Evolutionary conservation across 2,888 invertebrate genomes (phyloP).

Genomic region (Meiosimyza platycephala): DNA sequence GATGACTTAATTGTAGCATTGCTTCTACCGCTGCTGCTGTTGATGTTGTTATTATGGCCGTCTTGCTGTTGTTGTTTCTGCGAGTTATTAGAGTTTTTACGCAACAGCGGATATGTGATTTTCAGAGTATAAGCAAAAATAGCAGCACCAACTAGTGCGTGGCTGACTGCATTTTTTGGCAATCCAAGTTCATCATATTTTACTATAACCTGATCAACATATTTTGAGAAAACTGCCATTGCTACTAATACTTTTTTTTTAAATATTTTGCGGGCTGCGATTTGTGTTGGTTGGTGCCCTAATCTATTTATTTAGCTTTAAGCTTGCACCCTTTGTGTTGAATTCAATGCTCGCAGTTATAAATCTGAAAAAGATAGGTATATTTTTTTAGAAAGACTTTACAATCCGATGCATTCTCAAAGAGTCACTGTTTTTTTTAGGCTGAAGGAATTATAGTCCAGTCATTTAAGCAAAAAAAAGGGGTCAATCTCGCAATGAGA

Average conservation of each 20-base stretch:
- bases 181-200: slow-evolving; percentile 70
- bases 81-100: slow-evolving; percentile 42
- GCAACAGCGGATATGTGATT: slow-evolving; percentile 73
- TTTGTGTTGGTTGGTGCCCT: too few relatives aligned
- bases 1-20: neutral
- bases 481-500: too few relatives aligned
- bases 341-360: too few relatives aligned
- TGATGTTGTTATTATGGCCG: neutral
- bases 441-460: too few relatives aligned
- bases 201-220: slow-evolving; percentile 71
- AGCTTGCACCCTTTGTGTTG: too few relatives aligned
- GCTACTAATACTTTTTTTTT: neutral
- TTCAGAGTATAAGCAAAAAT: slow-evolving; percentile 73
- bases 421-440: too few relatives aligned
- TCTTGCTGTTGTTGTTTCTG: slow-evolving; percentile 31
- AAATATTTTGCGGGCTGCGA: too few relatives aligned
- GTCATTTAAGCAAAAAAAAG: too few relatives aligned
- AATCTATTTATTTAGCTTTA: too few relatives aligned
- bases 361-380: too few relatives aligned
- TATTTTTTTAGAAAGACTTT: too few relatives aligned
- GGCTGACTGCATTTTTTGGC: slow-evolving; percentile 72
- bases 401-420: too few relatives aligned
- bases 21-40: slow-evolving; percentile 8
- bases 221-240: slow-evolving; percentile 72
- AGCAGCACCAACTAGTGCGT: slow-evolving; percentile 72